Evolutionary conservation across 2,888 invertebrate species (phyloP).

Genomic region (Odontothrips loti): DNA sequence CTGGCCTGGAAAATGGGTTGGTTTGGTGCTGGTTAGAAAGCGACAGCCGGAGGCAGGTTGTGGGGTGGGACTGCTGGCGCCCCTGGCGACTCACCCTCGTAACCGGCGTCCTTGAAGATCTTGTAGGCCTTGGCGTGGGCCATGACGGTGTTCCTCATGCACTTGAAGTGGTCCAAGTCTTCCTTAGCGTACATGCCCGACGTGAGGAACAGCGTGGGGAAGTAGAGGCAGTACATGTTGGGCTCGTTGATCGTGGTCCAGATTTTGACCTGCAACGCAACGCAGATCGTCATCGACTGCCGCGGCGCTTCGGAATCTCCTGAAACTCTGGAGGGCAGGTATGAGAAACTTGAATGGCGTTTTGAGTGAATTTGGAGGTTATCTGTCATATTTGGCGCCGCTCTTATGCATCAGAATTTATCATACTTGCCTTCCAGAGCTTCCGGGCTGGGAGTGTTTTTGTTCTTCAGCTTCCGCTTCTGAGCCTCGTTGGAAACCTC

Average conservation of each 20-base stretch:
- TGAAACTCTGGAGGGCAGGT: no score
- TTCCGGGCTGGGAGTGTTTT: no score
- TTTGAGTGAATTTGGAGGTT: no score
- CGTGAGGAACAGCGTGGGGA: background rate
- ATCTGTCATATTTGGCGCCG: no score
- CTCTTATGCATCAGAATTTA: no score
- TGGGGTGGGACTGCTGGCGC: background rate
- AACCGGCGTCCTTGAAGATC: background rate
- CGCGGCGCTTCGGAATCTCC: no score
- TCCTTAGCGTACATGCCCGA: background rate
- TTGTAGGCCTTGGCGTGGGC: background rate
- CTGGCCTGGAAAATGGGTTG: background rate
- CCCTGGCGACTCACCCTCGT: background rate
- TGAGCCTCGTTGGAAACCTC: no score
- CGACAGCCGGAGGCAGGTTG: background rate
- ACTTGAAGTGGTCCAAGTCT: background rate
- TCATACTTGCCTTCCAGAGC: no score
- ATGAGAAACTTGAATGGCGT: no score
- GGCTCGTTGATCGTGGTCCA: constrained; percentile 12
- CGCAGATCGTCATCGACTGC: no score
- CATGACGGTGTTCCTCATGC: background rate
- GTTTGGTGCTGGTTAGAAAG: background rate
- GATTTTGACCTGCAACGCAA: background rate
- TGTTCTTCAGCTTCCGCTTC: no score
- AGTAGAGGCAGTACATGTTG: constrained; percentile 2